Base-by-base conservation (phyloP, 2,113 vertebrate genomes). In the Poicephalus gulielmi region DNA sequence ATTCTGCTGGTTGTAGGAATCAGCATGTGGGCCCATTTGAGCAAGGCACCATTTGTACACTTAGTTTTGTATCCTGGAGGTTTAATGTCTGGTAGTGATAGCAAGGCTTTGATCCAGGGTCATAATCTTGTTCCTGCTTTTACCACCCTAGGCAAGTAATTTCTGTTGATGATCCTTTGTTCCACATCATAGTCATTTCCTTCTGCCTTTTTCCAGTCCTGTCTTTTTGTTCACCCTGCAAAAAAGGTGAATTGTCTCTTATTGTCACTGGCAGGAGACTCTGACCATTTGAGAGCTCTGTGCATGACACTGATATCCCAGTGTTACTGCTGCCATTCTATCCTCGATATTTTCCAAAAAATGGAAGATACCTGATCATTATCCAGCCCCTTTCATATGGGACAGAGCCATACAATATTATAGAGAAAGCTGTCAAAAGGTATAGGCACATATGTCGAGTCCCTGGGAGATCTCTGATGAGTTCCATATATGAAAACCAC, bases 371-470 rank as follows among this genome's bases (percentile, higher is more conserved):
- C 1, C 10, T 52, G 28, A 44, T 81, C 33, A 31, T 52, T 55
- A 73, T 49, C 50, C 23, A 57, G 11, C 12, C 12, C 20, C 13
- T n/a, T 27, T 49, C 17, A 39, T 8, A n/a, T 4, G 8, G 10
- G 41, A 46, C 20, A 53, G 49, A 25, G 10, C 10, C 25, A 80
- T 53, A 43, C 7, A 20, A 5, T 62, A 17, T 64, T 35, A 17
- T 1, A 77, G 39, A 85, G 6, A 17, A 12, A 28, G 0, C 47
- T 43, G 6, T 62, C 33, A 35, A 67, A 62, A 67, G 1, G 17
- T 55, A 30, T 7, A n/a, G 13, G 13, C 1, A 4, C 1, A 6
- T 53, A 31, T 7, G 14, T 14, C 15, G 0, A 1, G 0, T 16
- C 11, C 44, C 43, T 86, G 68, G 33, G 39, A 73, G 24, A 13